phyloP scores from a whole-genome alignment of 2,113 vertebrate species.

The Myrmecobius fasciatus region DNA sequence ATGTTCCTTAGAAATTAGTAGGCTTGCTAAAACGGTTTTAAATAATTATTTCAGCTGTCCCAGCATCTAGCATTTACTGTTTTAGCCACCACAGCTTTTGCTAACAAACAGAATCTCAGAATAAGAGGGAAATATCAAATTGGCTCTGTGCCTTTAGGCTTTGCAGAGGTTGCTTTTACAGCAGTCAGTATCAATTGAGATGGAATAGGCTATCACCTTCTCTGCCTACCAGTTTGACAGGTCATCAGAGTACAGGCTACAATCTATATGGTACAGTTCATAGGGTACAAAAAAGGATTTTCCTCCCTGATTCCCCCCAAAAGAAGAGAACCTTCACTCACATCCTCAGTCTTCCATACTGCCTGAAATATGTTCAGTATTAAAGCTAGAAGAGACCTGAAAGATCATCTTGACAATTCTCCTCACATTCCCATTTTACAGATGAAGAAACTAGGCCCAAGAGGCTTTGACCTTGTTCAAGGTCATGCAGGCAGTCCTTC shows the following conservation, averaged over 20 bases:
- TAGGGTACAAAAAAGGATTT: neutral
- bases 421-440: neutral
- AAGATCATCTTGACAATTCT: neutral
- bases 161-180: neutral
- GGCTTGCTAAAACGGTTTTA: slow-evolving; percentile 31
- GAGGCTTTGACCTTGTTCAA: neutral
- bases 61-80: neutral
- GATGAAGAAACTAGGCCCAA: neutral
- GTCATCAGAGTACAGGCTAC: neutral
- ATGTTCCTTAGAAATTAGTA: slow-evolving; percentile 8
- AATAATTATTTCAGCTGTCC: neutral
- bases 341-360: neutral
- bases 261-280: neutral
- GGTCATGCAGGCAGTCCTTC: neutral
- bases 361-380: neutral
- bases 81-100: neutral
- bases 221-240: neutral
- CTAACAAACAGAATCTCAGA: slow-evolving; percentile 18
- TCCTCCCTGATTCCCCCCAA: neutral
- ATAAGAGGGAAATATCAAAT: neutral
- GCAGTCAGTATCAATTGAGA: neutral
- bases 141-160: neutral
- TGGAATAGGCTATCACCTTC: neutral
- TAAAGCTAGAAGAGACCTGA: neutral
- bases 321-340: neutral